These are phyloP conservation scores for Matsumyia berberina DNA, from an alignment of 2,888 invertebrate species.

Conservation along the genomic window DNA sequence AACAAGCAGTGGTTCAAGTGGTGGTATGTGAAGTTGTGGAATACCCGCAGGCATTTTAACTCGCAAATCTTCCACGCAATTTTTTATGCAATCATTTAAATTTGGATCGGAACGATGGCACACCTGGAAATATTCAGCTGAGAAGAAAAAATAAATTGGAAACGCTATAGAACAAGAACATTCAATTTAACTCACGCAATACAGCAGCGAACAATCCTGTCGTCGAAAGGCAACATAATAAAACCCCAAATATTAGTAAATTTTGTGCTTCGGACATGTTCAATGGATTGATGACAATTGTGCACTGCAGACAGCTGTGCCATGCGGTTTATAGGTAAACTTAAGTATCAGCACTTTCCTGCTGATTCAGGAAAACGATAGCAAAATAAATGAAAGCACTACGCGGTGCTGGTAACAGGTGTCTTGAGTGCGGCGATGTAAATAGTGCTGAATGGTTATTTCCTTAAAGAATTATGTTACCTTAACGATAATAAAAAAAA, in stretches of 20 bases:
- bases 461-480: neutral
- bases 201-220: slow-evolving; percentile 19
- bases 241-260: slow-evolving; percentile 8
- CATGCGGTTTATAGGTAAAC: slow-evolving; percentile 25
- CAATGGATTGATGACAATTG: slow-evolving; percentile 2
- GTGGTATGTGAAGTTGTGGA: slow-evolving; percentile 88
- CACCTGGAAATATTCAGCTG: slow-evolving; percentile 88
- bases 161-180: neutral
- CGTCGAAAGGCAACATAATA: slow-evolving; percentile 28
- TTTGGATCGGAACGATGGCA: slow-evolving; percentile 87
- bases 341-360: slow-evolving; percentile 13
- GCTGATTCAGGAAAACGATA: slow-evolving; percentile 41
- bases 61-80: slow-evolving; percentile 86
- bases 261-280: slow-evolving; percentile 44
- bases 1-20: slow-evolving; percentile 88
- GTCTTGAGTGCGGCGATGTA: slow-evolving; percentile 35
- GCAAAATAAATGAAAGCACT: slow-evolving; percentile 16
- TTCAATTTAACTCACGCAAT: slow-evolving; percentile 49
- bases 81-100: slow-evolving; percentile 87
- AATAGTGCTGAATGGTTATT: slow-evolving; percentile 31
- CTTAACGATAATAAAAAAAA: slow-evolving; percentile 1
- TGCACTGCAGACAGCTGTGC: slow-evolving; percentile 15
- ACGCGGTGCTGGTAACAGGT: slow-evolving; percentile 30
- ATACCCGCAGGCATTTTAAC: slow-evolving; percentile 87
- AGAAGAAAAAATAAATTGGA: slow-evolving; percentile 45